Base-by-base conservation (phyloP, 2,113 vertebrate species). In the Apodemus speciosus region DNA sequence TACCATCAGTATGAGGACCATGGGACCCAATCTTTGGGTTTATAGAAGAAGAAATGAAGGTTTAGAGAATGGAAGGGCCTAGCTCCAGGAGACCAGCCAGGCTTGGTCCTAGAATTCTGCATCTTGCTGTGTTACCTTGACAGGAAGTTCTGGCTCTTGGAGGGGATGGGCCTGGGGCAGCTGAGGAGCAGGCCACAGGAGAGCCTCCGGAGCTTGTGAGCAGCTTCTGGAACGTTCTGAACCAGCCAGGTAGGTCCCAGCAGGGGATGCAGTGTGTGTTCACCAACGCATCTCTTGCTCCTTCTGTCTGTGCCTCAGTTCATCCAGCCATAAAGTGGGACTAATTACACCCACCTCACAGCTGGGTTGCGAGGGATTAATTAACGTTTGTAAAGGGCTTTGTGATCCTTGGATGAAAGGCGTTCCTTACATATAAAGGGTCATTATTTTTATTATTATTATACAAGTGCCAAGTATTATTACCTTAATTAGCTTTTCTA, bases 361-460 rank as follows among this genome's bases (percentile, higher is more conserved):
- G 91, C 95, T 93, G 94, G 96, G 96, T 97, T 95, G 95, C 95
- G 94, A 97, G 73, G 95, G 97, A 66, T 95, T 97, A 97, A 97
- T 97, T 96, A 97, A 95, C 97, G 96, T 97, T 97, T 97, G 95
- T 96, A 97, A 96, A 95, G 91, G 87, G 87, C 96, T 97, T 97
- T 97, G 97, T 97, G 96, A 96, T 97, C 97, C 95, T 89, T 84
- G 95, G 96, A 97, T 97, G 95, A 97, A 97, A 97, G 96, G 96
- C 11, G 35, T 88, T 96, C 77, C 91, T 96, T 88, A 95, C 91
- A 96, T 97, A 97, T 77, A 97, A 97, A 97, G 94, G 95, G 94
- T 97, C 93, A 97, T 97, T 97, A 97, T 95, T 96, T 95, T 97
- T 97, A 97, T 97, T 97, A 97, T 97, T 97, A 97, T 97, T 96